Conservation (phyloP, 2,888 invertebrate genomes). For the Herminia tarsipennalis region DNA sequence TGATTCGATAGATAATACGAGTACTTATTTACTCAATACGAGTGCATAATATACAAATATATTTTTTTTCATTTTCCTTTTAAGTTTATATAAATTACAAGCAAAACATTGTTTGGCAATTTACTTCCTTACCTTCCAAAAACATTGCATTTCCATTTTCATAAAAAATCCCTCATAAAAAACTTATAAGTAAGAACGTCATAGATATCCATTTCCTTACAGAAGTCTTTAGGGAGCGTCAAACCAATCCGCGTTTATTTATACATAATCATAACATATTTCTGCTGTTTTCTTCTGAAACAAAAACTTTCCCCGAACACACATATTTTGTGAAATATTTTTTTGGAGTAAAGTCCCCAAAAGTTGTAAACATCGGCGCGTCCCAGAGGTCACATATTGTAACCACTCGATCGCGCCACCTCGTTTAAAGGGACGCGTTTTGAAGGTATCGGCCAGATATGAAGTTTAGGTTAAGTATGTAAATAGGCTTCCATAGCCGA, state of each 20-base stretch:
- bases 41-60: no score
- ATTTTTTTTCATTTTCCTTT: no score
- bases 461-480: conserved; percentile 2
- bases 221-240: conserved; percentile 34
- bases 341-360: conserved; percentile 40
- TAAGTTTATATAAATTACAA: no score
- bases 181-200: conserved; percentile 32
- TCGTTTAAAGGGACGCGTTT: conserved; percentile 41
- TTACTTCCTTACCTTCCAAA: conserved; percentile 5
- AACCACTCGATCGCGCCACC: conserved; percentile 49
- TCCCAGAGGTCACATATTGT: conserved; percentile 54
- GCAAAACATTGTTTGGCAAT: conserved; percentile 22
- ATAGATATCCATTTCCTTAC: conserved; percentile 23
- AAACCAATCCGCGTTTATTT: conserved; percentile 40
- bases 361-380: conserved; percentile 41
- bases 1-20: no score
- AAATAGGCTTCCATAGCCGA: no score
- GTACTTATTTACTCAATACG: no score
- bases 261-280: conserved; percentile 47
- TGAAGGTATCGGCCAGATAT: conserved; percentile 13
- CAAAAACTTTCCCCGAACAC: conserved; percentile 40
- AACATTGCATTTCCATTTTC: conserved; percentile 11
- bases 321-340: conserved; percentile 47
- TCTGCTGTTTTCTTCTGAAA: conserved; percentile 28
- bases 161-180: conserved; percentile 22